A percentile compares a stretch with the other conserved stretches of the same genome.
Conservation (phyloP, 2,888 invertebrate genomes). For the Campoletis raptor region DNA sequence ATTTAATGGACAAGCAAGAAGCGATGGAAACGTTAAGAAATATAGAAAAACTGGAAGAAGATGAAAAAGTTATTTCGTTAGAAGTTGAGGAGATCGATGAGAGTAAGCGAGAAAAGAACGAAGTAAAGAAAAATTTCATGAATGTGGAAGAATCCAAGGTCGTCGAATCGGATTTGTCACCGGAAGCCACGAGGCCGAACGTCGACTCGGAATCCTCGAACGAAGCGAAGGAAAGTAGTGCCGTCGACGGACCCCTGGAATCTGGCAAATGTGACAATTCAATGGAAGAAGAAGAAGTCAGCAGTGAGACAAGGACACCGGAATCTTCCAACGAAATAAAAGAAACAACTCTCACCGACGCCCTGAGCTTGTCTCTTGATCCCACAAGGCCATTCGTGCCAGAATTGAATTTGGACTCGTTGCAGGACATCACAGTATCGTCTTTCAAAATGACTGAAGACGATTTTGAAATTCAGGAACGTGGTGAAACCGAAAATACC, state of each 20-base stretch:
- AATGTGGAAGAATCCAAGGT: slow-evolving; percentile 48
- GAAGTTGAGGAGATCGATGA: background rate
- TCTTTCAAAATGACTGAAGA: slow-evolving; percentile 78
- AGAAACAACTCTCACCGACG: slow-evolving; percentile 73
- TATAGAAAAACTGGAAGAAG: background rate
- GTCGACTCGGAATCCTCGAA: slow-evolving; percentile 70
- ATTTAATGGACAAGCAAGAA: slow-evolving; percentile 27
- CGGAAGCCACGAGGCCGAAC: slow-evolving; percentile 51
- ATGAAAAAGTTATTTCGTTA: background rate
- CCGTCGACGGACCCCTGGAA: slow-evolving; percentile 65
- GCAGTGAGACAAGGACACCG: slow-evolving; percentile 66
- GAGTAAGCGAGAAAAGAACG: background rate
- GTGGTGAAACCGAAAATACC: slow-evolving; percentile 67
- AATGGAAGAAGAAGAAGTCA: slow-evolving; percentile 71
- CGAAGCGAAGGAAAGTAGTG: slow-evolving; percentile 73
- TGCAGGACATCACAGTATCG: slow-evolving; percentile 80
- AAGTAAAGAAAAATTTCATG: background rate
- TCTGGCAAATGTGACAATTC: slow-evolving; percentile 69
- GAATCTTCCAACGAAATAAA: slow-evolving; percentile 76
- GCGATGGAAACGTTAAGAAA: background rate
- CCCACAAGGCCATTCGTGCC: slow-evolving; percentile 77
- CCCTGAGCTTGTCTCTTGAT: slow-evolving; percentile 73
- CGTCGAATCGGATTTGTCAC: slow-evolving; percentile 60
- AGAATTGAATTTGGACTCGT: slow-evolving; percentile 81
- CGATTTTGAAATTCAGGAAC: slow-evolving; percentile 64